Percentiles rank a stretch among this genome's conserved stretches.
Conservation (phyloP, 2,113 vertebrate genomes). For the Echinops telfairi region DNA sequence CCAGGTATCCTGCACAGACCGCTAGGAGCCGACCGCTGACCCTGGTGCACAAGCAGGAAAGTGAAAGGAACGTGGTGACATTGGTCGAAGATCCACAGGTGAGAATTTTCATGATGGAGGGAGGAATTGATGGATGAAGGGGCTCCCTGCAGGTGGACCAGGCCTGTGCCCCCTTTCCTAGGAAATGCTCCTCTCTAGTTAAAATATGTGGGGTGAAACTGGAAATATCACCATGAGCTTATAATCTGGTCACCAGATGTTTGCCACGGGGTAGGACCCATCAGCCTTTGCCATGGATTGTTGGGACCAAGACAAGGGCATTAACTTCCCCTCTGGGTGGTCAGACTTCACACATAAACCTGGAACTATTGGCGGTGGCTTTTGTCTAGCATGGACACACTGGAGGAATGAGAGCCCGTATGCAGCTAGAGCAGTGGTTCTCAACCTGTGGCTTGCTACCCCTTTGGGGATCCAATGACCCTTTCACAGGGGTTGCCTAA, state of each 20-base stretch:
- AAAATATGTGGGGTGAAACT: background rate
- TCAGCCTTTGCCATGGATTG: background rate
- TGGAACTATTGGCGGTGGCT: background rate
- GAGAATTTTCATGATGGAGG: too few species aligned
- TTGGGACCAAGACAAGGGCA: background rate
- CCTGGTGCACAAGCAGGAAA: background rate
- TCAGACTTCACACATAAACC: background rate
- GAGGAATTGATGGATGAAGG: background rate
- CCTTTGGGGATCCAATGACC: too few species aligned
- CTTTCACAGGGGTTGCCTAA: too few species aligned
- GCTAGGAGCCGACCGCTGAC: background rate
- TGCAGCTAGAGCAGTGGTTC: too few species aligned
- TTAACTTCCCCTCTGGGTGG: background rate
- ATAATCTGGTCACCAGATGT: background rate
- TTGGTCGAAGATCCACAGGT: background rate
- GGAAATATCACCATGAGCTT: background rate
- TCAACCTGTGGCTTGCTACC: too few species aligned
- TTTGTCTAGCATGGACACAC: background rate
- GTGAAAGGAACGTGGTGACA: accelerated
- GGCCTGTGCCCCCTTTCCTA: background rate
- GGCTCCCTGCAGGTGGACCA: background rate
- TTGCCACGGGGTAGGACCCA: background rate
- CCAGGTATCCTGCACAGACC: background rate
- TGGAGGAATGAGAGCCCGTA: background rate
- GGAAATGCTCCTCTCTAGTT: background rate